These are phyloP conservation scores for Drosophila fulvimacula DNA, from an alignment of 2,888 invertebrate genomes.

Conservation along the genomic window DNA sequence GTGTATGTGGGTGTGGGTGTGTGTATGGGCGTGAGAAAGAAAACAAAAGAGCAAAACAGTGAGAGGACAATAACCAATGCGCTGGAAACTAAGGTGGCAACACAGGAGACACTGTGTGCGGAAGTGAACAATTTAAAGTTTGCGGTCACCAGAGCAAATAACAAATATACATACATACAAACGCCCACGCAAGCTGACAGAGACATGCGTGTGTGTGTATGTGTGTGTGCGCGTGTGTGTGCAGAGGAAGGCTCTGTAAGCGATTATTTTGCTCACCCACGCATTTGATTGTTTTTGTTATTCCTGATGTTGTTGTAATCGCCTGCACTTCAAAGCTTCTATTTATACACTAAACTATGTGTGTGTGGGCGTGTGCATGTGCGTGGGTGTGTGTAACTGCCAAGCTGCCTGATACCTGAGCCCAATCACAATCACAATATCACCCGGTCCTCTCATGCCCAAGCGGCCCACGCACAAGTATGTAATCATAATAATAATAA, in stretches of 20 bases:
- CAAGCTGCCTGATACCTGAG: conserved; percentile 56
- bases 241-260: conserved; percentile 28
- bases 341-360: conserved; percentile 49
- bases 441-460: conserved; percentile 38
- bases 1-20: conserved; percentile 22
- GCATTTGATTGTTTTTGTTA: conserved; percentile 45
- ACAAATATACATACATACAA: conserved; percentile 20
- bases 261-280: conserved; percentile 62
- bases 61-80: conserved; percentile 37
- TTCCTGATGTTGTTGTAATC: conserved; percentile 39
- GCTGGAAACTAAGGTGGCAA: conserved; percentile 51
- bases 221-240: conserved; percentile 10
- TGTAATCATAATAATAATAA: conserved; percentile 50
- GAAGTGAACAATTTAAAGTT: conserved; percentile 75
- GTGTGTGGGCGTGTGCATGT: background rate
- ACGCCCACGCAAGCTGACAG: conserved; percentile 3
- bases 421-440: conserved; percentile 55
- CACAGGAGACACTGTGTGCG: conserved; percentile 57
- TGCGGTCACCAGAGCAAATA: conserved; percentile 42
- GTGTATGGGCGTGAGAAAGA: conserved; percentile 54
- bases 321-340: conserved; percentile 71
- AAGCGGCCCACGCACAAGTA: conserved; percentile 55
- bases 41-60: conserved; percentile 64
- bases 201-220: background rate
- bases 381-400: conserved; percentile 10